Evolutionary conservation across 2,888 invertebrate species (phyloP).

Genomic region (Conops quadrifasciatus): DNA sequence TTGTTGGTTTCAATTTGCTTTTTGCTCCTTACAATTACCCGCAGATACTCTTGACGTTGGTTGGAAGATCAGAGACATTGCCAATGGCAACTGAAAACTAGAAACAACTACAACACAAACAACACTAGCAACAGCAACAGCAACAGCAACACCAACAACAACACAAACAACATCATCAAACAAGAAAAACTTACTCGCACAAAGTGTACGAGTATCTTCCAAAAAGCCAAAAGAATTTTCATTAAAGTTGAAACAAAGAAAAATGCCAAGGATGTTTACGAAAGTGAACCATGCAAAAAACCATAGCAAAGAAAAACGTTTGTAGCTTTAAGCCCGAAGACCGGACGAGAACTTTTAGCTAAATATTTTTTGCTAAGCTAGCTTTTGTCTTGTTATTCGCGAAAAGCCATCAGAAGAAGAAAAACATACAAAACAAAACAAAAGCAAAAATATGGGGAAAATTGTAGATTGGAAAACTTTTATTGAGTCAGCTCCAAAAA

Average conservation of each 20-base stretch:
- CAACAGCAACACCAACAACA: background rate
- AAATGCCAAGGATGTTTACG: background rate
- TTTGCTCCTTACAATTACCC: background rate
- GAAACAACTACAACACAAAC: background rate
- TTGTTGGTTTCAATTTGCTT: background rate
- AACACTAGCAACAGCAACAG: conserved; percentile 1
- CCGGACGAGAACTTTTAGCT: background rate
- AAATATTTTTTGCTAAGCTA: conserved; percentile 1
- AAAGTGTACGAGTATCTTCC: background rate
- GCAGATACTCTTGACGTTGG: conserved; percentile 1
- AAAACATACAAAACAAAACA: background rate
- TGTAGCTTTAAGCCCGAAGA: background rate
- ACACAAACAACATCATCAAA: background rate
- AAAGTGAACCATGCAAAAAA: background rate
- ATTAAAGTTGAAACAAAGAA: conserved; percentile 14
- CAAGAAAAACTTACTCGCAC: background rate
- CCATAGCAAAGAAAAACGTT: background rate
- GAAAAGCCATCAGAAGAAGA: background rate
- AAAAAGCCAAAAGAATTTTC: conserved; percentile 31
- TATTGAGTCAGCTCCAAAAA: conserved; percentile 6
- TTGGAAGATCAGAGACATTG: conserved; percentile 10
- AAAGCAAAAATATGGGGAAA: background rate
- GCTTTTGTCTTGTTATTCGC: background rate
- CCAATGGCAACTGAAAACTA: background rate
- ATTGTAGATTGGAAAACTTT: background rate